Conservation (phyloP, 2,113 vertebrate species). For the Hypocryptadius cinnamomeus region DNA sequence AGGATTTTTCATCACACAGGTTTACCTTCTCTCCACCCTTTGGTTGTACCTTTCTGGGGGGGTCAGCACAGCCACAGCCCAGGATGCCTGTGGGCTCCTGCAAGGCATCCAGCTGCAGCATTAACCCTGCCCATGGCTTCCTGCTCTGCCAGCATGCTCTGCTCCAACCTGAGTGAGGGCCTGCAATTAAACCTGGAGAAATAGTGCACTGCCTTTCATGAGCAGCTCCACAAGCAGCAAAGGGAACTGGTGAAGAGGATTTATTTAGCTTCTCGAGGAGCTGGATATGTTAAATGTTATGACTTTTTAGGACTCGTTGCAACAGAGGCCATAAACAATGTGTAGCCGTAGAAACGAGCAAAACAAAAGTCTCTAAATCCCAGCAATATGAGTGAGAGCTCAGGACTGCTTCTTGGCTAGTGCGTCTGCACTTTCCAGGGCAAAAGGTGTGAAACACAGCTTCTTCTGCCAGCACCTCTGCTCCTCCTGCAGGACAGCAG, state of each 20-base stretch:
- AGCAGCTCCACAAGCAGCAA: neutral
- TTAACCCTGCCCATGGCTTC: neutral
- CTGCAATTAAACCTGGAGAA: constrained; percentile 37
- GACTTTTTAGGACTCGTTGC: constrained; percentile 7
- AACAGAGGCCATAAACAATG: constrained; percentile 52
- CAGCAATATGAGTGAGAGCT: constrained; percentile 14
- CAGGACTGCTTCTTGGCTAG: constrained; percentile 6
- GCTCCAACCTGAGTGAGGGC: neutral
- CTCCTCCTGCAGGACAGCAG: neutral
- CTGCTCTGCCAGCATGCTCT: neutral
- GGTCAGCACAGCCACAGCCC: neutral
- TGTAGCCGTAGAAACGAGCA: constrained; percentile 49
- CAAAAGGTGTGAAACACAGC: neutral
- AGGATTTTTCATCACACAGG: neutral
- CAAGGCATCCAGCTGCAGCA: neutral
- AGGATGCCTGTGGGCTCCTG: neutral
- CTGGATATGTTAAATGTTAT: constrained; percentile 46
- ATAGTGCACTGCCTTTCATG: neutral
- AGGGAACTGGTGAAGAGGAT: neutral
- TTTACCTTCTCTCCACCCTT: neutral
- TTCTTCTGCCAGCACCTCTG: neutral
- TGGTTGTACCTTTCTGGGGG: neutral
- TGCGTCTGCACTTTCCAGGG: neutral
- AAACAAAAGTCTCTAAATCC: constrained; percentile 57
- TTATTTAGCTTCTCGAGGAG: constrained; percentile 54